Conservation (phyloP, 1,140 invertebrate genomes). For the Halyomorpha halys region DNA sequence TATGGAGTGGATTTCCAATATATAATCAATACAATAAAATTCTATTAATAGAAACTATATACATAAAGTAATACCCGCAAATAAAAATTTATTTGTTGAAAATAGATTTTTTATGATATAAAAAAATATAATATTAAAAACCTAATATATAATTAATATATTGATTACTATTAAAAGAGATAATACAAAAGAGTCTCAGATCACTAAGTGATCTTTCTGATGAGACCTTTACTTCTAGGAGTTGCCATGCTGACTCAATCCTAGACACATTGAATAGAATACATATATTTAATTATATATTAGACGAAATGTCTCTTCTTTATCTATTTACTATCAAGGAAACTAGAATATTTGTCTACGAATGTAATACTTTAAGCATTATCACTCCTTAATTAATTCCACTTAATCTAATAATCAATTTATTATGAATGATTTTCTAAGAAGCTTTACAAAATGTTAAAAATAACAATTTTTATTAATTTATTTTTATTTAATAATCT, state of each 20-base stretch:
- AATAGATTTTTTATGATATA: not conserved
- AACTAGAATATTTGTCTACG: not conserved
- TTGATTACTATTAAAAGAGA: not conserved
- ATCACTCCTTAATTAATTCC: not conserved
- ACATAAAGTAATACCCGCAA: not conserved
- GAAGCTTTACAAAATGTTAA: too few relatives aligned
- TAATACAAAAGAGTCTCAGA: not conserved
- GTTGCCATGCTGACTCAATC: not conserved
- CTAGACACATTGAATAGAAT: not conserved
- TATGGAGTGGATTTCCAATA: not conserved
- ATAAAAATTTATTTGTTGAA: conserved; percentile 1
- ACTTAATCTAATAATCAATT: conserved; percentile 1
- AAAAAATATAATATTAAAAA: conserved; percentile 4
- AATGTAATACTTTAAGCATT: conserved; percentile 7
- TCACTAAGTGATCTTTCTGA: not conserved
- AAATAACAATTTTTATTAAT: not conserved
- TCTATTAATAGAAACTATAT: conserved; percentile 16
- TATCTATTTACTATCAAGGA: not conserved
- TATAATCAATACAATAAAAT: conserved; percentile 9
- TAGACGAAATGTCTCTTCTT: not conserved
- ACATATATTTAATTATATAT: not conserved
- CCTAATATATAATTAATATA: conserved; percentile 2
- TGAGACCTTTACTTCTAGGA: not conserved
- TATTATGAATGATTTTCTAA: not conserved
- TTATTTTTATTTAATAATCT: not conserved